A percentile compares a stretch with the other conserved stretches of the same genome.
Conservation (phyloP, 92 coral and sea anemone genomes). For the Phenganax marumi region DNA sequence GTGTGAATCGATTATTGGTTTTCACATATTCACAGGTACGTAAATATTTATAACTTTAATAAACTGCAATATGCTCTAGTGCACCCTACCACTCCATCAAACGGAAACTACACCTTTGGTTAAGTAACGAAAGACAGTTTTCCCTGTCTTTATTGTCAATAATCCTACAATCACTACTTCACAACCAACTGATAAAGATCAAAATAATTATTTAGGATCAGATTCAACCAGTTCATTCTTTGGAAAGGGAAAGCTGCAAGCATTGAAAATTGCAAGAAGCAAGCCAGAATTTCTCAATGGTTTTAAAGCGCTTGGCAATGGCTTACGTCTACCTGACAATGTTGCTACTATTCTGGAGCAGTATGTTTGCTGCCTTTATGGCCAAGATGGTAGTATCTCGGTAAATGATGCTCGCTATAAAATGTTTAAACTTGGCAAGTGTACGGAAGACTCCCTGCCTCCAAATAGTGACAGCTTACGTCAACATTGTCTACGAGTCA, state of each 20-base stretch:
- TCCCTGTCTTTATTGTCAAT: too few species aligned
- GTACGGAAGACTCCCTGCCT: conserved; percentile 4
- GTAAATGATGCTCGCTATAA: background rate
- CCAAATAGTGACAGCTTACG: conserved; percentile 3
- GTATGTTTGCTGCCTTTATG: conserved; percentile 23
- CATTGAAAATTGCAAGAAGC: conserved; percentile 14
- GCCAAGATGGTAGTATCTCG: background rate
- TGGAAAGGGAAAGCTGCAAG: background rate
- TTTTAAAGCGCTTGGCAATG: background rate
- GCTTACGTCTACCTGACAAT: background rate
- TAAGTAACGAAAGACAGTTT: too few species aligned
- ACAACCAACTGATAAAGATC: background rate
- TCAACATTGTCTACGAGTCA: background rate
- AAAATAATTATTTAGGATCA: background rate
- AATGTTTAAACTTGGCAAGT: conserved; percentile 20
- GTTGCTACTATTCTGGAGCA: background rate
- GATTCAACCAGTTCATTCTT: conserved; percentile 23
- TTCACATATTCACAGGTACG: conserved; percentile 24
- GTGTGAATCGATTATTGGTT: conserved; percentile 6
- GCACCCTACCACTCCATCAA: too few species aligned
- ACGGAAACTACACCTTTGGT: background rate
- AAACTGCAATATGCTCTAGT: background rate
- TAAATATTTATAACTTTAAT: background rate
- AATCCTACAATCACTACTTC: background rate
- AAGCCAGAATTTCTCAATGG: background rate